Evolutionary conservation across 2,113 vertebrate genomes (phyloP).

Genomic region (Monopterus albus): DNA sequence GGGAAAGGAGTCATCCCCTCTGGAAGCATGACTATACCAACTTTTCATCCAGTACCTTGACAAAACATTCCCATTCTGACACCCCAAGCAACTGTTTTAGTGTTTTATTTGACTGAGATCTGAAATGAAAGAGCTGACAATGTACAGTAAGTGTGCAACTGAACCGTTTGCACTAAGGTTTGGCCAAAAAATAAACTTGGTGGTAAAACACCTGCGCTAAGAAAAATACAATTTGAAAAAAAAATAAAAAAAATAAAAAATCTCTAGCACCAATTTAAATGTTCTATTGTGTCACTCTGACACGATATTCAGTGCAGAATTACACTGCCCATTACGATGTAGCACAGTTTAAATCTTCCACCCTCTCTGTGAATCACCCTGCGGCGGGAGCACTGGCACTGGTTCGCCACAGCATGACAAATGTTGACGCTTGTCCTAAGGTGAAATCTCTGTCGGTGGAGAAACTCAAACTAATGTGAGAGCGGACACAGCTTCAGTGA

Average conservation of each 20-base stretch:
- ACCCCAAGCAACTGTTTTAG: too few species aligned
- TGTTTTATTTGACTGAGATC: too few species aligned
- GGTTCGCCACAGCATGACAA: constrained; percentile 20
- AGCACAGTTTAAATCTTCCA: constrained; percentile 33
- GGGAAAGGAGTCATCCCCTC: too few species aligned
- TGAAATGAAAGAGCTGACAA: too few species aligned
- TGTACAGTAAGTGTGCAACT: too few species aligned
- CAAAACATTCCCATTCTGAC: too few species aligned
- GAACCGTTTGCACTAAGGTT: too few species aligned
- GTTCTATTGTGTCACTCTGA: constrained; percentile 16
- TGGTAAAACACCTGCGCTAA: too few species aligned
- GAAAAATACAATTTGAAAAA: too few species aligned
- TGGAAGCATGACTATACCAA: too few species aligned
- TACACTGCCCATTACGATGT: constrained; percentile 6
- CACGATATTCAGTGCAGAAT: constrained; percentile 2
- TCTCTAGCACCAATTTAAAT: neutral
- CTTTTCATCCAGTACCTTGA: too few species aligned
- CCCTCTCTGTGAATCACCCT: constrained; percentile 2
- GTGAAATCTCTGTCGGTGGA: constrained; percentile 23
- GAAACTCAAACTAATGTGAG: constrained; percentile 27
- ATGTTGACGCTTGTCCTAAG: constrained; percentile 27
- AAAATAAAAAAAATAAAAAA: neutral
- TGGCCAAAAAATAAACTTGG: too few species aligned
- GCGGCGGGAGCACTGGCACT: neutral
- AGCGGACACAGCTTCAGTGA: constrained; percentile 18